Percentiles rank a stretch among this genome's conserved stretches.
Evolutionary conservation across 2,888 invertebrate species (phyloP).

Genomic region (Drosophila diplacantha): DNA sequence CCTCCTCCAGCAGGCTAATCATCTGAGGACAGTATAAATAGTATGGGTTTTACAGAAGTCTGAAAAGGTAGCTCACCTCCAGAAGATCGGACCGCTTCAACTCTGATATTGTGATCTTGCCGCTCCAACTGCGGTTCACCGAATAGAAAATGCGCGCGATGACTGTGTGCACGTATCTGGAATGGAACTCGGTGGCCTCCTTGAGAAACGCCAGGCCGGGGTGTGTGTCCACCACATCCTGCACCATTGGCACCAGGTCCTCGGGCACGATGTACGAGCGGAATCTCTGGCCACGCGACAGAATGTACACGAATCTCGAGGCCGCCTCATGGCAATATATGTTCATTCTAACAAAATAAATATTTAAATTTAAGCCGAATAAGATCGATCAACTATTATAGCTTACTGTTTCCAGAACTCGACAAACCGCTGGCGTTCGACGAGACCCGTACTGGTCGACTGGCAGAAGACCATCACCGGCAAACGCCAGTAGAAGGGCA

Average conservation of each 20-base stretch:
- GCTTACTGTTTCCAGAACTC: slow-evolving; percentile 95
- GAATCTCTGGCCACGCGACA: slow-evolving; percentile 83
- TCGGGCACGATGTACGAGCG: slow-evolving; percentile 84
- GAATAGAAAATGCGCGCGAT: slow-evolving; percentile 98
- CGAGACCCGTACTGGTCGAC: slow-evolving; percentile 84
- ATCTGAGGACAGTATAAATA: slow-evolving; percentile 78
- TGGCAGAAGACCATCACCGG: slow-evolving; percentile 93
- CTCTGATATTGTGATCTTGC: slow-evolving; percentile 92
- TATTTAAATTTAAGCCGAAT: accelerated
- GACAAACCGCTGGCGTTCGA: slow-evolving; percentile 90
- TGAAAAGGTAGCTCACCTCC: slow-evolving; percentile 77
- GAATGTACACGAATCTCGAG: slow-evolving; percentile 91
- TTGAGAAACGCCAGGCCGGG: slow-evolving; percentile 98
- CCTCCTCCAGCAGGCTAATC: slow-evolving; percentile 91
- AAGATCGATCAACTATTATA: not conserved
- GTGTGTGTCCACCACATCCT: slow-evolving; percentile 99
- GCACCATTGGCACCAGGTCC: slow-evolving; percentile 94
- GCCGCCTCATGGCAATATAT: slow-evolving; percentile 91
- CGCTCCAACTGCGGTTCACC: slow-evolving; percentile 98
- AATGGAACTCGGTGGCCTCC: slow-evolving; percentile 99
- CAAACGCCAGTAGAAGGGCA: slow-evolving; percentile 98
- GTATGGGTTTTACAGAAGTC: not conserved
- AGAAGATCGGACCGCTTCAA: slow-evolving; percentile 93
- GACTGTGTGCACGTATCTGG: slow-evolving; percentile 98
- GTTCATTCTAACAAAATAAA: slow-evolving; percentile 81